Percentiles rank a stretch among this genome's conserved stretches.
Conservation (phyloP, 2,797 vertebrate genomes). For the Platalea minor region DNA sequence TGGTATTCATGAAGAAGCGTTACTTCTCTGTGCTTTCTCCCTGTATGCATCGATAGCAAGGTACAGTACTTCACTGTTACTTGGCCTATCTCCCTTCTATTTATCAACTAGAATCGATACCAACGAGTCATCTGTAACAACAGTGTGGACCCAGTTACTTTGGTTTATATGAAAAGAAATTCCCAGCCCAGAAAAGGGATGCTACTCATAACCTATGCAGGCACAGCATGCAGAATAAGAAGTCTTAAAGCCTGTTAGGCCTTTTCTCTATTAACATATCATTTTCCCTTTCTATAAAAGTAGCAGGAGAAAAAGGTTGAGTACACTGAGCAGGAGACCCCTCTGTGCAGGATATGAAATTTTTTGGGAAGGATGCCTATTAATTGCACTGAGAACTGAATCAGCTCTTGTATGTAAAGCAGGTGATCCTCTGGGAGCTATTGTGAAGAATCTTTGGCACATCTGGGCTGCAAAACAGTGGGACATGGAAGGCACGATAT, state of each 20-base stretch:
- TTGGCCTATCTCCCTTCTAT: background rate
- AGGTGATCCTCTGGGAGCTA: background rate
- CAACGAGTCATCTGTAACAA: background rate
- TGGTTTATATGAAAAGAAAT: background rate
- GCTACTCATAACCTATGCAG: background rate
- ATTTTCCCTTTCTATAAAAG: background rate
- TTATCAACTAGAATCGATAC: background rate
- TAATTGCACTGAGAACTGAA: constrained; percentile 4
- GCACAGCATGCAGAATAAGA: background rate
- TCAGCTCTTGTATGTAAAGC: background rate
- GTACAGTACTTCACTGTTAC: background rate
- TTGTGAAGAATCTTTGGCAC: background rate
- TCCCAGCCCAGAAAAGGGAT: background rate
- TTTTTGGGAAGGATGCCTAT: background rate
- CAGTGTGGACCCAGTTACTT: background rate
- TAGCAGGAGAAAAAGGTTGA: background rate
- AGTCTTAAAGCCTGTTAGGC: background rate
- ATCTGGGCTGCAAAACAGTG: constrained; percentile 8
- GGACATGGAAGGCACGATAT: background rate
- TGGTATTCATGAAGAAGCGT: background rate
- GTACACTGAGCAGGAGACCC: background rate
- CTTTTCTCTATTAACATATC: background rate
- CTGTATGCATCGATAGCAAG: background rate
- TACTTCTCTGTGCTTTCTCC: background rate
- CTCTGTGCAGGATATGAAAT: background rate